Base-by-base conservation (phyloP, 2,113 vertebrate genomes). In the Pelmatolapia mariae region DNA sequence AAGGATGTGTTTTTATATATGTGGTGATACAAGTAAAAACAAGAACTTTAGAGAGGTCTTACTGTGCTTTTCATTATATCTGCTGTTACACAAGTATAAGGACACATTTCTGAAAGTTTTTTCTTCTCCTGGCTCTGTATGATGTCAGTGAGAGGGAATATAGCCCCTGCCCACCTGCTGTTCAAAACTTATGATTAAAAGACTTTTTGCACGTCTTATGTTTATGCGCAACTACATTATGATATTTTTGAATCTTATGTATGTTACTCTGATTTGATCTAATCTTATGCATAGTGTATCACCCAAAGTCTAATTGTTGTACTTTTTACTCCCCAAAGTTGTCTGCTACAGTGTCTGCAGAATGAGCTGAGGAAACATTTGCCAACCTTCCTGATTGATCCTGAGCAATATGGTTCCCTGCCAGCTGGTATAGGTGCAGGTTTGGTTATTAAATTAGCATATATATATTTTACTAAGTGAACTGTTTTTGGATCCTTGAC, bases 331-430 rank as follows among this genome's bases (percentile, higher is more conserved):
- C 15, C 2, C 8, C 54, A 0, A 91, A 99, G 98, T 29, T 97
- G 95, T 63, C 92, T 99, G 81, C 97, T 98, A 22, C 96, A 97
- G 81, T 97, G 97, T 94, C 96, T 98, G 6, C 98, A 98, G 5
- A 96, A 96, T 19, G 98, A 99, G 53, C 95, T 99, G 36, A 96
- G 95, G 61, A 98, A 97, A 83, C 97, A 97, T 90, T 96, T 98
- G 96, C 97, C 98, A 16, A 97, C 96, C 1, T 99, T 99, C 91
- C 93, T 99, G 92, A 97, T 97, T 68, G 98, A 98, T 89, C 97
- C 98, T 9, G 98, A 99, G 61, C 97, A 97, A 90, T 96, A 96
- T 22, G 97, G 96, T 80, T 88, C 95, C 29, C 97, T 98, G 36
- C 97, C 97, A 29, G 96, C 97, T 47, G 98, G 97, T 91, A 98